Evolutionary conservation across 2,113 vertebrate species (phyloP), one percentile per base, ranked within the genome.

Genomic region (Catagonus wagneri): DNA sequence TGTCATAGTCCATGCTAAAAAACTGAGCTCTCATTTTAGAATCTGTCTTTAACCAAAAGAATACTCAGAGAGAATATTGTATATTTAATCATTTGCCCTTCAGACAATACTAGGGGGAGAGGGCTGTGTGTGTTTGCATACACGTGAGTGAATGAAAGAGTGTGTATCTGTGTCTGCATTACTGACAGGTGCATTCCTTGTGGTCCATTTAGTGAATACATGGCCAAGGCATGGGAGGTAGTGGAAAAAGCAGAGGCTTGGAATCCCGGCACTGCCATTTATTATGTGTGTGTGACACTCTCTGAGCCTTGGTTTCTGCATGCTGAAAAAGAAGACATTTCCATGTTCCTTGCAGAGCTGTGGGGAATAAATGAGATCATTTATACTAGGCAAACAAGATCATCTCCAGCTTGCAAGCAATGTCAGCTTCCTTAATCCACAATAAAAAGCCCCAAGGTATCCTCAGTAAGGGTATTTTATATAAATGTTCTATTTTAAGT

Each of bases 401-500:
- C 7, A 81, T 44, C 94, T 93, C 58, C 7, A 58, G 20, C 39
- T 39, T 44, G 50, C 76, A 54, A 95, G 90, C 52, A 78, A 75
- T 13, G 39, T 34, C 6, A 22, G 71, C 56, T 79, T 81, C 60
- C 63, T 89, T 50, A 88, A 54, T 72, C 16, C 61, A 72, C 1
- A 29, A 72, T 11, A 56, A 61, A 85, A 71, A 85, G 2, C n/a
- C 58, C 27, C 20, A 3, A 76, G 44, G 78, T 76, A 58, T 50
- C 66, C 56, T 84, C 27, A 20, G n/a, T 36, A 75, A 92, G 83
- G 23, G 6, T 27, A 50, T 63, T 89, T 83, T 76, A 81, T 20
- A 76, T 19, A 85, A 69, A 84, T 66, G 8, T 23, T 89, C 65
- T 93, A 36, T 79, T 95, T 96, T 71, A 87, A 84, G 76, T 71